Percentiles rank a stretch among this genome's conserved stretches.
Conservation (phyloP, 2,888 invertebrate genomes). For the Cantharis rustica region DNA sequence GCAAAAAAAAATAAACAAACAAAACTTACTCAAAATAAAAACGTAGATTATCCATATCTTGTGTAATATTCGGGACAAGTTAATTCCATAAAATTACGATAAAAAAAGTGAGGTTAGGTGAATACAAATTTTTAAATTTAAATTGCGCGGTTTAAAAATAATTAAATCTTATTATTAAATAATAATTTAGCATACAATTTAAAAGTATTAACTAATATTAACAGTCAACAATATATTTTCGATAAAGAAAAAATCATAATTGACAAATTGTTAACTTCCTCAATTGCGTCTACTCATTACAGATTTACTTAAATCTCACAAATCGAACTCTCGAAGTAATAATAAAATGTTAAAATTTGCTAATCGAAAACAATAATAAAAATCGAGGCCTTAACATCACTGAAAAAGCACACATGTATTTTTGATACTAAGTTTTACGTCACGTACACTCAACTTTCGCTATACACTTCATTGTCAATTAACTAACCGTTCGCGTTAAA, state of each 20-base stretch:
- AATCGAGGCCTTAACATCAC: conserved; percentile 5
- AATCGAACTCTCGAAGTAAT: not conserved
- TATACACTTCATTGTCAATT: conserved; percentile 13
- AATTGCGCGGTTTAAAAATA: not conserved
- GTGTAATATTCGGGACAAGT: conserved; percentile 4
- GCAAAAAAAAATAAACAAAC: not conserved
- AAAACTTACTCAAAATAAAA: conserved; percentile 21
- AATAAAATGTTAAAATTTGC: not conserved
- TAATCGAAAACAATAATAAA: conserved; percentile 12
- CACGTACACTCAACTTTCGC: conserved; percentile 4
- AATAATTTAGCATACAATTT: not conserved
- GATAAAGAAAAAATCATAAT: not conserved
- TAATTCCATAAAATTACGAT: conserved; percentile 24
- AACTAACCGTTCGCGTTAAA: not conserved
- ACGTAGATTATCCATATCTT: conserved; percentile 21
- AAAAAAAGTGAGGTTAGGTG: conserved; percentile 4
- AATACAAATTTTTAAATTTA: not conserved
- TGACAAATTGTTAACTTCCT: not conserved
- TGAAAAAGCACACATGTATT: conserved; percentile 8
- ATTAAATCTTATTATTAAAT: not conserved
- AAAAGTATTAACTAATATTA: not conserved
- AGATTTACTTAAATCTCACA: not conserved
- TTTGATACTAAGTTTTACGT: conserved; percentile 6
- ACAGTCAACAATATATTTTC: not conserved
- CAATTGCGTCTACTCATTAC: not conserved